Conservation (phyloP, 2,113 vertebrate genomes). For the Mionectes macconnelli region DNA sequence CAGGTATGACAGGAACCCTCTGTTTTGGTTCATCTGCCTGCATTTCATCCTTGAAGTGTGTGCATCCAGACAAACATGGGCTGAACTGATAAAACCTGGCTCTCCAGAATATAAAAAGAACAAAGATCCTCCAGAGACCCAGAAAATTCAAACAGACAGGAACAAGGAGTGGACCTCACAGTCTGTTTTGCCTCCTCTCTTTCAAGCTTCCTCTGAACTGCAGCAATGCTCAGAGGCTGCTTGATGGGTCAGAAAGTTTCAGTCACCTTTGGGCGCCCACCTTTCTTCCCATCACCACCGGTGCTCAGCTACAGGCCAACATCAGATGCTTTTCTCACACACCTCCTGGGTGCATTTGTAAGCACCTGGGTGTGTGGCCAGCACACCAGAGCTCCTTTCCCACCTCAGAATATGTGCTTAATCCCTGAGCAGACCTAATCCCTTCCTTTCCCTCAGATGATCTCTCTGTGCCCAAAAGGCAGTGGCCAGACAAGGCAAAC, state of each 20-base stretch:
- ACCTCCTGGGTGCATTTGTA: not conserved
- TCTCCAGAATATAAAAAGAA: not conserved
- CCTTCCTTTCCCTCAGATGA: not conserved
- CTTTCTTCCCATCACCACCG: not conserved
- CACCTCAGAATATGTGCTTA: not conserved
- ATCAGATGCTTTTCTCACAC: not conserved
- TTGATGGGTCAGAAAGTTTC: not conserved
- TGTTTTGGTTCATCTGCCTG: not conserved
- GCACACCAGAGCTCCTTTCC: not conserved
- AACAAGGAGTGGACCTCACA: not conserved
- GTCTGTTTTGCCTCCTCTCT: not conserved
- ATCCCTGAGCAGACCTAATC: not conserved
- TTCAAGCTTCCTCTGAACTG: not conserved
- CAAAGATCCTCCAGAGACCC: not conserved
- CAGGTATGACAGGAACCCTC: not conserved
- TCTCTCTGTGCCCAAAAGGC: not conserved
- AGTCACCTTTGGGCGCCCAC: not conserved
- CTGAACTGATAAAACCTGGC: not conserved
- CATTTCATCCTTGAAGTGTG: not conserved
- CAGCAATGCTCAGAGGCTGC: not conserved
- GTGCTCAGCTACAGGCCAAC: not conserved
- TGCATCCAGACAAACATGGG: not conserved
- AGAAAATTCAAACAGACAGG: not conserved
- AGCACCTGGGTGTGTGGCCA: fast-evolving
- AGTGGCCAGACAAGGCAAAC: not conserved